Conservation (phyloP, 2,113 vertebrate genomes). For the Lepus americanus region DNA sequence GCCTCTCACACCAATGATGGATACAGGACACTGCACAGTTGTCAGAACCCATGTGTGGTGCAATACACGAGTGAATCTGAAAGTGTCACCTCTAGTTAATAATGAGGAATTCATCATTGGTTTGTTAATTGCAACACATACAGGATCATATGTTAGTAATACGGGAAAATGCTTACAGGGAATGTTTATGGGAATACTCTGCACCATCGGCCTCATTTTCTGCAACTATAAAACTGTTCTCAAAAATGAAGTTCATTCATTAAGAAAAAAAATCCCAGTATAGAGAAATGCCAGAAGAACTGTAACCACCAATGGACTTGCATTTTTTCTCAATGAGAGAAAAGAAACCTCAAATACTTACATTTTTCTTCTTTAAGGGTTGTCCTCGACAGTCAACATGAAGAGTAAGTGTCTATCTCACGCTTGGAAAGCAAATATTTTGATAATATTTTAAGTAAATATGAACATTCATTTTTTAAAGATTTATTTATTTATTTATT, state of each 20-base stretch:
- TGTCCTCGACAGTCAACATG: background rate
- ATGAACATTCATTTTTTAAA: background rate
- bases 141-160: background rate
- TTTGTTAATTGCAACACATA: background rate
- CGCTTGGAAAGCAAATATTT: background rate
- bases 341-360: background rate
- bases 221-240: slow-evolving; percentile 14
- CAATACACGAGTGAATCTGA: background rate
- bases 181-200: background rate
- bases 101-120: background rate
- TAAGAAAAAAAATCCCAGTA: background rate
- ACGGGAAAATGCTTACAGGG: background rate
- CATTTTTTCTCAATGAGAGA: background rate
- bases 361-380: background rate
- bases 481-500: no score
- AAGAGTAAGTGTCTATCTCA: background rate
- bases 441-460: background rate
- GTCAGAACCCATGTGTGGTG: background rate
- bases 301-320: slow-evolving; percentile 4
- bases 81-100: background rate
- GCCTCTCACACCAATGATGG: background rate
- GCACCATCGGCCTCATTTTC: background rate
- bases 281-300: slow-evolving; percentile 16
- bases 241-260: background rate
- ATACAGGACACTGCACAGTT: background rate